Conservation (phyloP, 2,888 invertebrate species). For the Rapana venosa region DNA sequence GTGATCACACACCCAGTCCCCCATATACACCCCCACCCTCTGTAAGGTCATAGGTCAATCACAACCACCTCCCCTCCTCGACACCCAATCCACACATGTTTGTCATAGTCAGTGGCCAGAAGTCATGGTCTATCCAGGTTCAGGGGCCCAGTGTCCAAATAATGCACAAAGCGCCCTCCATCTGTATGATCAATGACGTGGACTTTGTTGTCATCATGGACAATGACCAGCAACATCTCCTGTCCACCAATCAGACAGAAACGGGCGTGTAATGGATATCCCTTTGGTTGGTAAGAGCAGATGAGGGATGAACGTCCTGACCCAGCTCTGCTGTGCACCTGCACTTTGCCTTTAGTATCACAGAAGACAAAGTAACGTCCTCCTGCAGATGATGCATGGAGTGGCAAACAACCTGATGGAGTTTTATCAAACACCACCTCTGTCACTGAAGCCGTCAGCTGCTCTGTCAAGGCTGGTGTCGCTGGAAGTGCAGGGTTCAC, state of each 20-base stretch:
- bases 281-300: background rate
- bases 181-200: conserved; percentile 5
- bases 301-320: background rate
- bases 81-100: conserved; percentile 15
- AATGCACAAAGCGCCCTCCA: background rate
- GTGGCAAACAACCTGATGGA: background rate
- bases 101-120: conserved; percentile 24
- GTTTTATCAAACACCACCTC: background rate
- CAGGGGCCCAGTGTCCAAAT: conserved; percentile 3
- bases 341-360: background rate
- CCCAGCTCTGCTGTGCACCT: background rate
- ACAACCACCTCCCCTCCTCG: conserved; percentile 9
- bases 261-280: background rate
- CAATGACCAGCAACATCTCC: background rate
- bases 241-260: background rate
- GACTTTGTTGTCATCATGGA: background rate
- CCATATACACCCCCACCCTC: background rate
- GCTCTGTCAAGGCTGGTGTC: background rate
- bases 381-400: background rate
- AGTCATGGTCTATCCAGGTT: background rate
- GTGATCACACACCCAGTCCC: background rate
- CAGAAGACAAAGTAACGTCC: background rate
- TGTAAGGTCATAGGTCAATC: background rate
- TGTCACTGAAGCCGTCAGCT: background rate
- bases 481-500: background rate